A percentile compares a stretch with the other conserved stretches of the same genome.
Evolutionary conservation across 2,113 vertebrate species (phyloP).

Genomic region (Uria lomvia): DNA sequence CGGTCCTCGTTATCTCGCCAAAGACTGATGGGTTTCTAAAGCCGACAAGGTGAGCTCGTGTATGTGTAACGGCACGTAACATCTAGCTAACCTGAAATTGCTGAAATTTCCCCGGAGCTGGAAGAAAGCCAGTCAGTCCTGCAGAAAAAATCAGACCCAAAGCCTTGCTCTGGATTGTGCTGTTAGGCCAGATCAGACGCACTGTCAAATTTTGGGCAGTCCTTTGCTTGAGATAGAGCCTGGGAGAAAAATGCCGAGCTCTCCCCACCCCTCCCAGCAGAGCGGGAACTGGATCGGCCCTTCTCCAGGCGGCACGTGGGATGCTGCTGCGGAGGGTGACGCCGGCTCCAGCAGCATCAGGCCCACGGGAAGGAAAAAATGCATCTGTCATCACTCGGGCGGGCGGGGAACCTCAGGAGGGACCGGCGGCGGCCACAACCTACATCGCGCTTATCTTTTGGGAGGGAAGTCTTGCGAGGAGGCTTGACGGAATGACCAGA

Average conservation of each 20-base stretch:
- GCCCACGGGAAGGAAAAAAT: not conserved
- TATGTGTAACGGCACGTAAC: not conserved
- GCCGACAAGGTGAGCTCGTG: not conserved
- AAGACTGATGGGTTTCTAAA: not conserved
- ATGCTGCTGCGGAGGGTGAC: not conserved
- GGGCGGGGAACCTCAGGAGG: not conserved
- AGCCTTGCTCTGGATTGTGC: not conserved
- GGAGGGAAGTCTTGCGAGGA: not conserved
- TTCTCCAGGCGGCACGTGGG: not conserved
- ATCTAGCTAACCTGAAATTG: not conserved
- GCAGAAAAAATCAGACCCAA: not conserved
- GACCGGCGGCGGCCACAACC: not conserved
- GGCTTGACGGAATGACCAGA: accelerated
- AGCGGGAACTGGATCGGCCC: accelerated
- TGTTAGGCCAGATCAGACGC: not conserved
- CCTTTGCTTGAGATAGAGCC: not conserved
- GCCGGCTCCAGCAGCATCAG: not conserved
- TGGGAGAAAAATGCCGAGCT: not conserved
- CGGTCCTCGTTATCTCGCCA: not conserved
- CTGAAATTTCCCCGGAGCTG: not conserved
- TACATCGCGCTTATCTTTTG: no score
- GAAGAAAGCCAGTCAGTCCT: not conserved
- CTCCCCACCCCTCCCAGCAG: not conserved
- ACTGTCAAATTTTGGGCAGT: not conserved
- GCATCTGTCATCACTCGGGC: not conserved